These are phyloP conservation scores for Orussus abietinus DNA, from an alignment of 1,140 invertebrate species.

Conservation along the genomic window DNA sequence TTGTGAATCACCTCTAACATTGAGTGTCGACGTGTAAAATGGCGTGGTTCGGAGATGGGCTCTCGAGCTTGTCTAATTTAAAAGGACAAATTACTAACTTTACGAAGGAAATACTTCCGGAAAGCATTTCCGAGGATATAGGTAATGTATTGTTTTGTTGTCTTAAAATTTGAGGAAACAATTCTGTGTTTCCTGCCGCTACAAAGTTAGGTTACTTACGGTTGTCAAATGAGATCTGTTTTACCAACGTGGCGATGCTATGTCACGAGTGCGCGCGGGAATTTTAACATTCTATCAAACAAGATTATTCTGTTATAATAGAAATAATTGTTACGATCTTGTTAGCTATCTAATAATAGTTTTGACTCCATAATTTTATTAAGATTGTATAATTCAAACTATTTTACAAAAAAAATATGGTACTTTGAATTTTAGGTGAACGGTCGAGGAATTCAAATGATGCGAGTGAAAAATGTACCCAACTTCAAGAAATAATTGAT, in stretches of 20 bases:
- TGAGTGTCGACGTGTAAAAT: slow-evolving; percentile 56
- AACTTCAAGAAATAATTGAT: slow-evolving; percentile 59
- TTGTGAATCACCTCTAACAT: slow-evolving; percentile 2
- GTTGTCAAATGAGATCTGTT: slow-evolving; percentile 46
- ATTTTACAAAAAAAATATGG: no score
- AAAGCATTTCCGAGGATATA: slow-evolving; percentile 55
- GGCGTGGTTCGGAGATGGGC: slow-evolving; percentile 73
- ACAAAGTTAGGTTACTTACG: slow-evolving; percentile 28
- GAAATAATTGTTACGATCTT: slow-evolving; percentile 3
- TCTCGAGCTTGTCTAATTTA: slow-evolving; percentile 64
- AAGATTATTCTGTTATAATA: slow-evolving; percentile 4
- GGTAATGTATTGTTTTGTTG: slow-evolving; percentile 37
- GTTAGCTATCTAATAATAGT: slow-evolving; percentile 10
- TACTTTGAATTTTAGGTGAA: no score
- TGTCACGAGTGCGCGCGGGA: slow-evolving; percentile 6
- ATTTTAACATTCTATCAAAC: slow-evolving; percentile 13
- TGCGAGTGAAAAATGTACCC: slow-evolving; percentile 54
- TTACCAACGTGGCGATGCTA: no score
- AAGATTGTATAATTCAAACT: slow-evolving; percentile 11
- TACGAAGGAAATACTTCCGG: slow-evolving; percentile 68
- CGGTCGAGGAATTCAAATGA: slow-evolving; percentile 46
- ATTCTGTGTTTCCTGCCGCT: neutral
- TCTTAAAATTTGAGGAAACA: slow-evolving; percentile 13
- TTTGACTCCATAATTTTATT: slow-evolving; percentile 7
- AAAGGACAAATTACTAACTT: slow-evolving; percentile 74